Base-by-base conservation (phyloP, 2,888 invertebrate species). In the Drosophila gaucha region DNA sequence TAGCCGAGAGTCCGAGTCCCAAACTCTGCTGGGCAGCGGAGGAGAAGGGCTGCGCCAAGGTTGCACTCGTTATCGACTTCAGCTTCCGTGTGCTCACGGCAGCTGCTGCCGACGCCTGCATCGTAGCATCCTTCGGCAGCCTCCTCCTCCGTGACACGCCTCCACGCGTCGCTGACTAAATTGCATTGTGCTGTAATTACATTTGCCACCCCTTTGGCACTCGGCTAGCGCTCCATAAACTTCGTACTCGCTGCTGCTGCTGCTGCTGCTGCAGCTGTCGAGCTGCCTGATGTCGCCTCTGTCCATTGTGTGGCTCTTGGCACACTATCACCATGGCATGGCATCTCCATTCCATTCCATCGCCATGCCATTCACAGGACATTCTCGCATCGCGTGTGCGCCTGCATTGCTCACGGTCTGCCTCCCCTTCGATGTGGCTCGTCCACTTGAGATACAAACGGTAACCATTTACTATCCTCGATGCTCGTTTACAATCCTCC, bases 161-260 rank as follows among this genome's bases (percentile, higher is more conserved):
- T 50, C 58, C 52, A 46, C 56, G 57, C 62, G 63, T 66, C 67
- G 58, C 73, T 68, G 62, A 59, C 80, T 82, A 82, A 84, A 87
- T 84, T 84, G 87, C 83, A 84, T 84, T 84, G 83, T 87, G 87
- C 78, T 74, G 82, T 84, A 84, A 84, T 84, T 84, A 84, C 86
- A 87, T 84, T 84, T 87, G 55, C 75, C 67, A 33, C 56, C 66
- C 58, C 49, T 16, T 56, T 35, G 36, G 39, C 56, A 50, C 41
- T 36, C 38, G 26, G 28, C 38, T 16, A 20, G n/a, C 22, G 39
- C 46, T 58, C 46, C 67, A 54, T 51, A 51, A 64, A 70, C 64
- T 60, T 54, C 26, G 14, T 20, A 12, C 16, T 18, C 5, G n/a
- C 6, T 33, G 31, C 26, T 9, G 9, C 26, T 20, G 18, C 43